Conservation (phyloP, 2,113 vertebrate genomes). For the Pterocles orientalis region DNA sequence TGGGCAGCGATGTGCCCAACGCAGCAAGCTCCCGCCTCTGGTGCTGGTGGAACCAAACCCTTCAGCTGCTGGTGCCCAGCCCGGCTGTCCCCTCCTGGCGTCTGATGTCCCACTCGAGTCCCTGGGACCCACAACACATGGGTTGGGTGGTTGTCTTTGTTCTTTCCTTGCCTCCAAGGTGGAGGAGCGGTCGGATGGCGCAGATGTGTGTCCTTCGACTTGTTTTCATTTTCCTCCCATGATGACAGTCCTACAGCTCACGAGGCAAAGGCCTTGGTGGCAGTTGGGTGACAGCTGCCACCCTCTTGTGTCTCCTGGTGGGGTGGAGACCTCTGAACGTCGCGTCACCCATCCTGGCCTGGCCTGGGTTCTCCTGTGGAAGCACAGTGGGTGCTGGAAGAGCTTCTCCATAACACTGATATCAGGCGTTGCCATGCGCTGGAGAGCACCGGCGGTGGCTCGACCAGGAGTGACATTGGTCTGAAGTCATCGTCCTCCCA, state of each 20-base stretch:
- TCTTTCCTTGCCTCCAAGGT: not conserved
- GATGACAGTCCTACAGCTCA: not conserved
- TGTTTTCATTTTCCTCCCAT: not conserved
- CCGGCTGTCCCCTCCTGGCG: not conserved
- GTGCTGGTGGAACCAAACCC: not conserved
- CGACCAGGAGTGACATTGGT: fast-evolving
- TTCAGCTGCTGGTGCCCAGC: not conserved
- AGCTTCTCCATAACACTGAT: not conserved
- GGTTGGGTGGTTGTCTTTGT: not conserved
- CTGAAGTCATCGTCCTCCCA: not conserved
- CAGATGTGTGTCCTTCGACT: not conserved
- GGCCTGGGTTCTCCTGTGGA: not conserved
- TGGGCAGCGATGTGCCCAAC: not conserved
- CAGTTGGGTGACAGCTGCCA: fast-evolving
- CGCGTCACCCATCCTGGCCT: not conserved
- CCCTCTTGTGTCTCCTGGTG: not conserved
- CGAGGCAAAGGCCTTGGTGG: not conserved
- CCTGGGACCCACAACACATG: not conserved
- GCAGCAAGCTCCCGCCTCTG: fast-evolving
- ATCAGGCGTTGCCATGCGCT: fast-evolving
- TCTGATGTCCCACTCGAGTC: not conserved
- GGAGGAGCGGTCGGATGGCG: fast-evolving
- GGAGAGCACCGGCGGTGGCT: fast-evolving
- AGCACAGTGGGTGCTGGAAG: not conserved
- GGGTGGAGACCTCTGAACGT: not conserved